Conservation (phyloP, 2,113 vertebrate genomes). For the Pangasianodon gigas region DNA sequence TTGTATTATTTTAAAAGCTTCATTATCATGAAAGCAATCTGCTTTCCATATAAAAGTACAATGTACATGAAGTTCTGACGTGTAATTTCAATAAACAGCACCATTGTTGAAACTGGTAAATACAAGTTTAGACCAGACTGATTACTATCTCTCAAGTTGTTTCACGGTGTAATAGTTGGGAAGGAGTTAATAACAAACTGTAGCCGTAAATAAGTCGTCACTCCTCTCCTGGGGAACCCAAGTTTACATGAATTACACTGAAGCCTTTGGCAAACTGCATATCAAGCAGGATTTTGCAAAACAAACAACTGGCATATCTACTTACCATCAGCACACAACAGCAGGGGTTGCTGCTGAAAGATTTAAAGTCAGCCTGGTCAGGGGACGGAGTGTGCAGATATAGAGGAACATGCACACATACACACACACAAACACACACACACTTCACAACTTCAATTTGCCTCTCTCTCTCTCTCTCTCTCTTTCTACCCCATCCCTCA, state of each 20-base stretch:
- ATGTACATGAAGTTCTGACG: neutral
- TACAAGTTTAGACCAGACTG: neutral
- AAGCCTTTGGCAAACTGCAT: slow-evolving; percentile 77
- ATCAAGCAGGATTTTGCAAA: slow-evolving; percentile 74
- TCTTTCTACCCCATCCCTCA: slow-evolving; percentile 27
- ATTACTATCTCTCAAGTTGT: slow-evolving; percentile 2
- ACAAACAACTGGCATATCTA: slow-evolving; percentile 76
- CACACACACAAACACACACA: slow-evolving; percentile 34
- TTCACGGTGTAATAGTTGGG: slow-evolving; percentile 36
- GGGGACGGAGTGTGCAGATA: slow-evolving; percentile 28
- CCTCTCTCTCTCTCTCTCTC: slow-evolving; percentile 21
- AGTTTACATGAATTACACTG: slow-evolving; percentile 80
- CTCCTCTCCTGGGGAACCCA: slow-evolving; percentile 69
- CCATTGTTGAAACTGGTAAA: neutral
- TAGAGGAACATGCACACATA: slow-evolving; percentile 22
- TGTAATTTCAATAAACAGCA: neutral
- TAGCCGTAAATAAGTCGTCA: slow-evolving; percentile 74
- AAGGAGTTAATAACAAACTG: slow-evolving; percentile 68
- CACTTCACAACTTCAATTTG: neutral
- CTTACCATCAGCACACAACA: slow-evolving; percentile 69
- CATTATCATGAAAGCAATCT: neutral
- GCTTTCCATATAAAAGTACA: neutral
- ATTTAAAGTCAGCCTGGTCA: slow-evolving; percentile 61
- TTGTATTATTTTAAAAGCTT: neutral
- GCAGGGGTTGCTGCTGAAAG: slow-evolving; percentile 62